Percentiles rank a stretch among this genome's conserved stretches.
Evolutionary conservation across 2,113 vertebrate species (phyloP).

Genomic region (Python bivittatus): DNA sequence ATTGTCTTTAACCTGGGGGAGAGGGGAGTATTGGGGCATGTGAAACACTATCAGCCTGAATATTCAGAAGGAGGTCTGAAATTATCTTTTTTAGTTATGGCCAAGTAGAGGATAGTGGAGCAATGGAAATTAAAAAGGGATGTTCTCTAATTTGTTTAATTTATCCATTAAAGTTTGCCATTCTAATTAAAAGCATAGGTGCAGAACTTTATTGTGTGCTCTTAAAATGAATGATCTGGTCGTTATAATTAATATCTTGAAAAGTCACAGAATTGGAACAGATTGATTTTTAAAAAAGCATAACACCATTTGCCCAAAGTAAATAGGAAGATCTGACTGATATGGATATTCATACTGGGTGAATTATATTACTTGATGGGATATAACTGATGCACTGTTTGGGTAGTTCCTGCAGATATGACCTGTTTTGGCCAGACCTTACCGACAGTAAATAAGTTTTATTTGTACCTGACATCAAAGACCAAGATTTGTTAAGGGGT

Average conservation of each 20-base stretch:
- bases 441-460: background rate
- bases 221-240: background rate
- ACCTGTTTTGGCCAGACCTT: background rate
- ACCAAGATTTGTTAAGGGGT: background rate
- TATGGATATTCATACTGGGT: background rate
- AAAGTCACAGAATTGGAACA: background rate
- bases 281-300: background rate
- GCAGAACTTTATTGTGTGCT: background rate
- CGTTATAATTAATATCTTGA: background rate
- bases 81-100: background rate
- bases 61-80: background rate
- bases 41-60: background rate
- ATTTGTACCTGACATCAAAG: background rate
- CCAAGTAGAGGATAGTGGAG: background rate
- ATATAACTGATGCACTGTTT: background rate
- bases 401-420: background rate
- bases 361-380: background rate
- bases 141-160: background rate
- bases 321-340: background rate
- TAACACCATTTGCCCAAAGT: background rate
- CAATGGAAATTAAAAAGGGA: background rate
- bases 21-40: background rate
- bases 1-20: background rate
- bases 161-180: background rate
- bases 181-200: background rate